phyloP scores from a whole-genome alignment of 2,888 invertebrate genomes.

The Blomia tropicalis region DNA sequence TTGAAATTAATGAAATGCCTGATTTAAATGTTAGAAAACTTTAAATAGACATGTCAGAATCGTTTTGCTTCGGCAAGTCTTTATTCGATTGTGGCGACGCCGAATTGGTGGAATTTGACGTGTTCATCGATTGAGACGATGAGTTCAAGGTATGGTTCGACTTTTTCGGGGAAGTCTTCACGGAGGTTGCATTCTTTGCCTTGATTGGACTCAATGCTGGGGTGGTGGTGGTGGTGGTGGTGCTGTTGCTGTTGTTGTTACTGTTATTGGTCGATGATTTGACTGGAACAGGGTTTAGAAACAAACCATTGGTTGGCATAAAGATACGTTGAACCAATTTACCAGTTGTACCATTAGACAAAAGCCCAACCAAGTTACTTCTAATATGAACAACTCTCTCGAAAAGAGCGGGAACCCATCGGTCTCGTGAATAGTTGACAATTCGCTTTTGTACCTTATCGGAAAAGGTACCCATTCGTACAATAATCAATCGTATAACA shows the following conservation, averaged over 20 bases:
- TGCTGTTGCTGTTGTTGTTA: background rate
- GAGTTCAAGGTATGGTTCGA: background rate
- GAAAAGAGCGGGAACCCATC: background rate
- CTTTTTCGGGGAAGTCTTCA: too few species aligned
- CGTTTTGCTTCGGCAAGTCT: background rate
- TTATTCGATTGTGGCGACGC: background rate
- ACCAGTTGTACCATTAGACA: background rate
- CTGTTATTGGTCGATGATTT: background rate
- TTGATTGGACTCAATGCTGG: background rate
- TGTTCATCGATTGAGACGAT: background rate
- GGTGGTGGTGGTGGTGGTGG: conserved; percentile 1
- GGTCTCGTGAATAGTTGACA: background rate
- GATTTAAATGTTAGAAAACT: too few species aligned
- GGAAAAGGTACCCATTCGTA: conserved; percentile 9
- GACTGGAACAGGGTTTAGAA: background rate
- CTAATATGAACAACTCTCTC: background rate
- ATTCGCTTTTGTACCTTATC: conserved; percentile 1
- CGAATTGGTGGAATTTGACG: background rate
- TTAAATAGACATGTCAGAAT: background rate
- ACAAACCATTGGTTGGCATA: background rate
- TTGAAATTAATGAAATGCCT: too few species aligned
- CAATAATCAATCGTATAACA: background rate
- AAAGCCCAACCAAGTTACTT: background rate
- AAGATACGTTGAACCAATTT: too few species aligned
- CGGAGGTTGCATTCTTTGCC: background rate